Conservation (phyloP, 2,797 vertebrate species). For the Gymnothorax javanicus region DNA sequence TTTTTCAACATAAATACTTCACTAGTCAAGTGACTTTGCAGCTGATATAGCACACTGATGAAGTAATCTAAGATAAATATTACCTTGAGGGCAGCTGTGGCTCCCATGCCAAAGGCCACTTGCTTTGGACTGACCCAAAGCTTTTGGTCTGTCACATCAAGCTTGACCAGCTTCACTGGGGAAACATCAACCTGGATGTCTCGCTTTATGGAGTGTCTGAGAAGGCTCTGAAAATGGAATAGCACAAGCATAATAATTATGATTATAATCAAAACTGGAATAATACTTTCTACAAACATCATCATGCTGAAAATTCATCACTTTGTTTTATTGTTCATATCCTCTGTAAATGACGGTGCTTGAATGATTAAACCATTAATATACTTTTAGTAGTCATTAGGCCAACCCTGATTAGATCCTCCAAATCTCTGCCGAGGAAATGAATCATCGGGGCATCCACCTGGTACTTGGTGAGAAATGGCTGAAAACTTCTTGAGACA, state of each 20-base stretch:
- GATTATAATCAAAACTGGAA: constrained; percentile 18
- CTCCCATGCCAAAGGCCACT: constrained; percentile 43
- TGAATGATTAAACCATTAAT: constrained; percentile 24
- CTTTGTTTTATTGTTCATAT: constrained; percentile 29
- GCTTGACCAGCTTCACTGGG: constrained; percentile 3
- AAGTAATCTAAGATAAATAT: neutral
- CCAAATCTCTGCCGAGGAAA: constrained; percentile 35
- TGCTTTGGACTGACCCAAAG: constrained; percentile 42
- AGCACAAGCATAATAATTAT: neutral
- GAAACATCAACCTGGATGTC: constrained; percentile 30
- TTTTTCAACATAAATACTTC: no score
- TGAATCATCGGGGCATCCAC: constrained; percentile 35
- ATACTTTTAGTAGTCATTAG: constrained; percentile 25
- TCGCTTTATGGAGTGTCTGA: constrained; percentile 37
- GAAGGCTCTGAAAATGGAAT: constrained; percentile 43
- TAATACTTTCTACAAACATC: constrained; percentile 16
- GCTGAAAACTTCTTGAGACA: constrained; percentile 31
- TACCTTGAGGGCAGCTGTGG: constrained; percentile 30
- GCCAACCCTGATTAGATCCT: constrained; percentile 30
- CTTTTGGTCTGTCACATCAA: constrained; percentile 36
- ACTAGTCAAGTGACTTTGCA: no score
- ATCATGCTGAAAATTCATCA: constrained; percentile 32
- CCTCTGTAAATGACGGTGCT: constrained; percentile 2
- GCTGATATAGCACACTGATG: no score
- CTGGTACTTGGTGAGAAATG: constrained; percentile 36